Conservation (phyloP, 2,113 vertebrate genomes). For the Upupa epops region DNA sequence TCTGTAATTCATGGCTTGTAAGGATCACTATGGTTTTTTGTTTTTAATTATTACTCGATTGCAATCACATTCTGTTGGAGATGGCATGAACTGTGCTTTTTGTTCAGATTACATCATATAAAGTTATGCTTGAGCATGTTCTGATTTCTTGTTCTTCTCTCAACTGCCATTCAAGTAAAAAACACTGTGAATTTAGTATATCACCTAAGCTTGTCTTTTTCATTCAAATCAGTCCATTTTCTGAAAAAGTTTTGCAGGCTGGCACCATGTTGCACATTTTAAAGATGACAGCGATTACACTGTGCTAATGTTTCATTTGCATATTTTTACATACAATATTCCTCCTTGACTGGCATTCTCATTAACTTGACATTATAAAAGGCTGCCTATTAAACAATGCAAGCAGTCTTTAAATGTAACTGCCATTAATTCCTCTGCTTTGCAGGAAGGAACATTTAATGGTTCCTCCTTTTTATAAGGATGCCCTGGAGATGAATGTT, state of each 20-base stretch:
- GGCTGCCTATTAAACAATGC: slow-evolving; percentile 37
- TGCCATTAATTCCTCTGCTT: slow-evolving; percentile 40
- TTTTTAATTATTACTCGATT: background rate
- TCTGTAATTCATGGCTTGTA: background rate
- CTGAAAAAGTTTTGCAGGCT: background rate
- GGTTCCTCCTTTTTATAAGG: slow-evolving; percentile 13
- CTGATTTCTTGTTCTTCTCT: slow-evolving; percentile 1
- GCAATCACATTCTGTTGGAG: background rate
- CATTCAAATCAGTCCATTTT: background rate
- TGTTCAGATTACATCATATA: slow-evolving; percentile 7
- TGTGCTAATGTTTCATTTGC: slow-evolving; percentile 11
- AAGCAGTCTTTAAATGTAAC: slow-evolving; percentile 46
- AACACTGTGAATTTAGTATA: background rate
- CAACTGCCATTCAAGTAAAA: background rate
- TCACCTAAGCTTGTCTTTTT: background rate
- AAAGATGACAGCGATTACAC: slow-evolving; percentile 20
- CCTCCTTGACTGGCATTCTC: slow-evolving; percentile 41
- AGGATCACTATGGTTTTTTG: background rate
- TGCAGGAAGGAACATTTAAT: background rate
- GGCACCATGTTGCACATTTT: background rate
- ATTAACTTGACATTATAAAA: slow-evolving; percentile 66
- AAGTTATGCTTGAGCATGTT: slow-evolving; percentile 34
- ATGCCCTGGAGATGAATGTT: background rate
- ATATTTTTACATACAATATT: slow-evolving; percentile 20
- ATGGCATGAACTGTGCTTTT: background rate